phyloP scores from a whole-genome alignment of 1,140 invertebrate species.

The Belonocnema kinseyi region DNA sequence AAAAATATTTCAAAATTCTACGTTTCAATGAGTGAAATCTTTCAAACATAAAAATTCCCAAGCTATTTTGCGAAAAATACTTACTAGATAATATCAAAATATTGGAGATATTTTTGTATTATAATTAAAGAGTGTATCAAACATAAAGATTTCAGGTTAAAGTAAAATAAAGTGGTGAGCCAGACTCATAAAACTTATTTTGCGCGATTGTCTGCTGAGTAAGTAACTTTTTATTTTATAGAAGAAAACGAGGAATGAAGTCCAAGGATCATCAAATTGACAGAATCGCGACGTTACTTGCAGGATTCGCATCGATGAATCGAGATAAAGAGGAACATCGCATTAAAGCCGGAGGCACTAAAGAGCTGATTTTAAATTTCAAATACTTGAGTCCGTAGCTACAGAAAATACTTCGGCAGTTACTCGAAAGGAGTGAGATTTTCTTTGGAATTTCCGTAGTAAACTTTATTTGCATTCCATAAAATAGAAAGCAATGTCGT shows the following conservation, averaged over 20 bases:
- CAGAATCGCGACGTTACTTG: conserved; percentile 27
- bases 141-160: too few relatives aligned
- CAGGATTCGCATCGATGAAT: conserved; percentile 36
- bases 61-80: too few relatives aligned
- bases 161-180: background rate
- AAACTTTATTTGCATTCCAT: too few relatives aligned
- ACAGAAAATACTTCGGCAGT: background rate
- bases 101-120: too few relatives aligned
- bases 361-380: background rate
- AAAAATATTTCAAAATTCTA: too few relatives aligned
- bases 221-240: conserved; percentile 27
- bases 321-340: conserved; percentile 30
- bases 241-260: background rate
- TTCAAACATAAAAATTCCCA: too few relatives aligned
- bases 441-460: too few relatives aligned
- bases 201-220: conserved; percentile 1
- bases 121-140: too few relatives aligned
- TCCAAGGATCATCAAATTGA: background rate
- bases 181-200: conserved; percentile 19
- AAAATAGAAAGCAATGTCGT: too few relatives aligned
- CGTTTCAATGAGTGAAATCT: too few relatives aligned
- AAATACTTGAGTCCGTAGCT: background rate
- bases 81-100: too few relatives aligned
- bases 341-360: background rate
- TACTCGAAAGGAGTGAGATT: too few relatives aligned